Evolutionary conservation across 1,140 invertebrate species (phyloP).

Genomic region (Hetaerina americana): DNA sequence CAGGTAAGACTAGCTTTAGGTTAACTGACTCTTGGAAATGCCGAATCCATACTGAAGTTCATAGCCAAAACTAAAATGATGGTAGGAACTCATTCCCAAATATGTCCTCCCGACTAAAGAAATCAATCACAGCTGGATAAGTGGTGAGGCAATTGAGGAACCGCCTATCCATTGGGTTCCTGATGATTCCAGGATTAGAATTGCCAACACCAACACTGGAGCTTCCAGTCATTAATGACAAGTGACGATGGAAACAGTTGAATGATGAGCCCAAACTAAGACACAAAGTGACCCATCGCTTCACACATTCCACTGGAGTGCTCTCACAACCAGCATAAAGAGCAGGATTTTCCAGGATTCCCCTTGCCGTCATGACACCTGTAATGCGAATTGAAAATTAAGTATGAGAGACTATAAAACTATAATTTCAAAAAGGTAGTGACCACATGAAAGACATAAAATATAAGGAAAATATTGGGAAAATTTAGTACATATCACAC

Average conservation of each 20-base stretch:
- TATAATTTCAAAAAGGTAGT: too few species aligned
- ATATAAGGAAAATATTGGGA: too few species aligned
- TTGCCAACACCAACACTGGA: neutral
- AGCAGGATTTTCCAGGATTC: slow-evolving; percentile 80
- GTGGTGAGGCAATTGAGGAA: neutral
- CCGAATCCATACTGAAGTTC: too few species aligned
- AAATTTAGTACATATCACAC: too few species aligned
- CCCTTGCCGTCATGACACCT: slow-evolving; percentile 80
- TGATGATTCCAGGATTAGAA: neutral
- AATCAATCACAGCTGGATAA: neutral
- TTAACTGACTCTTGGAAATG: too few species aligned
- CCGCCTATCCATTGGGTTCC: neutral
- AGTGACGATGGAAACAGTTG: slow-evolving; percentile 80
- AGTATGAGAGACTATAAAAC: too few species aligned
- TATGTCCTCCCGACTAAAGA: neutral
- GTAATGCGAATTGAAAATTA: too few species aligned
- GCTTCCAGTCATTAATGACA: slow-evolving; percentile 65
- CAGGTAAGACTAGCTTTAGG: too few species aligned
- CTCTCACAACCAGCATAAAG: slow-evolving; percentile 55
- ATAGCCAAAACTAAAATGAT: too few species aligned
- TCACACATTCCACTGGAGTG: slow-evolving; percentile 66
- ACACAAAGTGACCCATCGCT: slow-evolving; percentile 74
- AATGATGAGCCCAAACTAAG: slow-evolving; percentile 46
- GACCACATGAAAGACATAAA: too few species aligned
- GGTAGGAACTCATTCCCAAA: neutral